Evolutionary conservation across 2,113 vertebrate species (phyloP), one percentile per base, ranked within the genome.

Genomic region (Hoplias malabaricus): DNA sequence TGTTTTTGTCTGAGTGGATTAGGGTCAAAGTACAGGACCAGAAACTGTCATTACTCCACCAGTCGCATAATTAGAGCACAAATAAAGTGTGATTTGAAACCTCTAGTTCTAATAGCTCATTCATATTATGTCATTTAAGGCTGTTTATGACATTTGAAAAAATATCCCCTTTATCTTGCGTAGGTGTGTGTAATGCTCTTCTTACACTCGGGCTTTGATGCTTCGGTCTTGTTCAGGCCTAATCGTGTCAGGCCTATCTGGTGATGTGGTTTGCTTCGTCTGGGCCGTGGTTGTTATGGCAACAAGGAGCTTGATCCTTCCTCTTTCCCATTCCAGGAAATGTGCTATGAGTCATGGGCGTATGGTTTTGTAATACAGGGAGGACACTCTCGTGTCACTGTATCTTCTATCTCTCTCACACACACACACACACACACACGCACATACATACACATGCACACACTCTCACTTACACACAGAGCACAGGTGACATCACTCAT

Each of bases 211-310:
- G 9, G 56, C 13, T 61, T 1, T 14, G 56, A 19, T 61, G 57
- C 19, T 33, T 33, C 11, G 57, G 27, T 61, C 16, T 9, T 19
- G 31, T 21, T 36, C 59, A 21, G 59, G 31, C 31, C 31, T 63
- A 36, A 63, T 36, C n/a, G 12, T 23, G 48, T 53, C 48, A 21
- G 48, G 48, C 48, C 46, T 53, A 8, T 7, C n/a, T 23, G 2
- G 5, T 10, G 48, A 53, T 8, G 48, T 11, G 43, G 48, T 23
- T 23, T 9, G n/a, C 48, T 21, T 23, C 42, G 25, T 57, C 36
- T n/a, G 59, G 59, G 33, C 59, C 19, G 10, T 10, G 59, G 59
- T 63, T 63, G 59, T 19, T 36, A 63, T 63, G 59, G 59, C 59
- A 63, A 63, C 59, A 36, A 6, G 31, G 59, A n/a, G 31, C 59